A percentile compares a stretch with the other conserved stretches of the same genome.
These are phyloP conservation scores for Rhyacophila evoluta DNA, from an alignment of 2,888 invertebrate genomes.

Conservation along the genomic window DNA sequence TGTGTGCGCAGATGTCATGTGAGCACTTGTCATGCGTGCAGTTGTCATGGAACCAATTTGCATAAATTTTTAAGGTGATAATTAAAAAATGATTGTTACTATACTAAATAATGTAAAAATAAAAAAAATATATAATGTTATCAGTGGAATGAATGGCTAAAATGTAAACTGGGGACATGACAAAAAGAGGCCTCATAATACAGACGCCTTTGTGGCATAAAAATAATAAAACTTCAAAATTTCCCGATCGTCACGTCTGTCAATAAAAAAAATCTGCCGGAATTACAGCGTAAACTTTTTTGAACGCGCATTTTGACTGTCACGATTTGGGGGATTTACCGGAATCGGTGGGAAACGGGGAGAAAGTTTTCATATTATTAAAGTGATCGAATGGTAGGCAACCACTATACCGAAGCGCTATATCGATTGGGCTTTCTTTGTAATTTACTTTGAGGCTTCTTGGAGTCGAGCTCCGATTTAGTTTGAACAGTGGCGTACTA, in stretches of 20 bases:
- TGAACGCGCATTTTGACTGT: neutral
- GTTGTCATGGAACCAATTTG: no score
- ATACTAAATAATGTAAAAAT: neutral
- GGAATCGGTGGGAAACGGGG: neutral
- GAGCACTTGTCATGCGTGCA: no score
- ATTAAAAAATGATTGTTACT: neutral
- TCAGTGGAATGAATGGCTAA: neutral
- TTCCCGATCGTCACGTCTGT: slow-evolving; percentile 14
- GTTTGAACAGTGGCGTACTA: no score
- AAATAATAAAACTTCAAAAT: slow-evolving; percentile 19
- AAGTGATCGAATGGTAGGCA: neutral
- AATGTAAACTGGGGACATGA: neutral
- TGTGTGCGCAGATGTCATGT: no score
- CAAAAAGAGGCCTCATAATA: neutral
- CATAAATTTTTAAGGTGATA: no score
- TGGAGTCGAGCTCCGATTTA: neutral
- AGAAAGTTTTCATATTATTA: slow-evolving; percentile 14
- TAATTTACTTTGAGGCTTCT: neutral
- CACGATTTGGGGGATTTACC: neutral
- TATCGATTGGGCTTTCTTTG: neutral
- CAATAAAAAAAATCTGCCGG: slow-evolving; percentile 16
- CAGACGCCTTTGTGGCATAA: neutral
- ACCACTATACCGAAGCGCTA: neutral
- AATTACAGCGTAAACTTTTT: slow-evolving; percentile 11
- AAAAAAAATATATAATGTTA: neutral